These are phyloP conservation scores for Helogale parvula DNA, from an alignment of 2,113 vertebrate genomes.

Conservation along the genomic window DNA sequence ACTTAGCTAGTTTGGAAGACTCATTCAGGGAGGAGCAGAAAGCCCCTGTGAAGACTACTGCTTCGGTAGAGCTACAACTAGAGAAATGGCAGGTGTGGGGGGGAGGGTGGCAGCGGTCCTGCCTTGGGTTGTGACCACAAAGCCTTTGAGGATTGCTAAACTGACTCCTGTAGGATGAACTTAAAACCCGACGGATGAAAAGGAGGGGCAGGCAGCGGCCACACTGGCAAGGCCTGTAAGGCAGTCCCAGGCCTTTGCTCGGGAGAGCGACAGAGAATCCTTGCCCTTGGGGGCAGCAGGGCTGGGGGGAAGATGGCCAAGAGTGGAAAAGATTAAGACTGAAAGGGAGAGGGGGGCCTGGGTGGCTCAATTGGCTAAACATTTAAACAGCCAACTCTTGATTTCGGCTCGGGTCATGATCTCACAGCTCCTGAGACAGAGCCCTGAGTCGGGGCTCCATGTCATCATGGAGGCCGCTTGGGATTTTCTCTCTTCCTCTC, in stretches of 20 bases:
- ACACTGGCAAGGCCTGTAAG: neutral
- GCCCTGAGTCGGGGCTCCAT: too few species aligned
- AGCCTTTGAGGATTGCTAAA: neutral
- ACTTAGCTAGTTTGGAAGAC: neutral
- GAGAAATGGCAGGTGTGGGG: neutral
- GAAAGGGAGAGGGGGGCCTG: neutral
- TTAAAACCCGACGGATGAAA: neutral
- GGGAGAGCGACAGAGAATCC: neutral
- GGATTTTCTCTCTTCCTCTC: too few species aligned
- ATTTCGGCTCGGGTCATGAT: too few species aligned
- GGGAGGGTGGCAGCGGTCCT: neutral
- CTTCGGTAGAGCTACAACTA: neutral
- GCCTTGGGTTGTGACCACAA: neutral
- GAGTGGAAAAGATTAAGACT: neutral
- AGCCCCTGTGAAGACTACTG: neutral
- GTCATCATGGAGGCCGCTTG: too few species aligned
- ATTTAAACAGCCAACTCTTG: too few species aligned
- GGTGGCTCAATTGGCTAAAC: too few species aligned
- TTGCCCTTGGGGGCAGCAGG: too few species aligned
- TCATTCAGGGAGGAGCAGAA: neutral
- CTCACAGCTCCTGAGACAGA: too few species aligned
- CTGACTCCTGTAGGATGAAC: neutral
- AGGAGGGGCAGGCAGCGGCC: neutral
- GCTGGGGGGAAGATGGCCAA: fast-evolving
- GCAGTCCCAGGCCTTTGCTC: neutral